A percentile compares a stretch with the other conserved stretches of the same genome.
Evolutionary conservation across 2,888 invertebrate species (phyloP).

Genomic region (Cheiracanthium punctorium): DNA sequence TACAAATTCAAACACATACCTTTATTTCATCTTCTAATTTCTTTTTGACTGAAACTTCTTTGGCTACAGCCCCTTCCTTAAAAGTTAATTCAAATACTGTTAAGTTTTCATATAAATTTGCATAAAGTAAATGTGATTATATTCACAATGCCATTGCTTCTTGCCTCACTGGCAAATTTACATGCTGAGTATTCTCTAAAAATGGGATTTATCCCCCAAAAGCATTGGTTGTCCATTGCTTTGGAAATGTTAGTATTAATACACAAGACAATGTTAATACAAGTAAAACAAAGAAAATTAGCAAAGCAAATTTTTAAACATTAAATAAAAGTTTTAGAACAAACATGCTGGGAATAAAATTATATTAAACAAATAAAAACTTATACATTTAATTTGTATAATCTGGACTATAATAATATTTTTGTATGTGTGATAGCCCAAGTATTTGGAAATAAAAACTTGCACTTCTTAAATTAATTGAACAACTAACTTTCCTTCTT

Average conservation of each 20-base stretch:
- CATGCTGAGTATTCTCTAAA: neutral
- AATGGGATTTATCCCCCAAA: neutral
- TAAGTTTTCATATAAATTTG: slow-evolving; percentile 38
- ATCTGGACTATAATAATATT: too few relatives aligned
- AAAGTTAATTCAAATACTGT: slow-evolving; percentile 60
- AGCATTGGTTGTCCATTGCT: neutral
- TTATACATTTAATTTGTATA: too few relatives aligned
- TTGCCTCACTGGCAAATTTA: slow-evolving; percentile 14
- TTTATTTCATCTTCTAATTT: slow-evolving; percentile 65
- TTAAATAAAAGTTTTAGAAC: too few relatives aligned
- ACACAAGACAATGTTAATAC: neutral
- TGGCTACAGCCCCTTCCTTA: slow-evolving; percentile 65
- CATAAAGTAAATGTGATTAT: slow-evolving; percentile 32
- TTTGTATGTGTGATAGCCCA: too few relatives aligned
- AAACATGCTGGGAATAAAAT: neutral
- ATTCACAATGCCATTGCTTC: slow-evolving; percentile 53
- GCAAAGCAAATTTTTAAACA: neutral
- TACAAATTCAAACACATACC: slow-evolving; percentile 60
- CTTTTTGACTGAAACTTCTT: slow-evolving; percentile 63
- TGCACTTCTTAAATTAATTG: too few relatives aligned
- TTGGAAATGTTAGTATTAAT: neutral
- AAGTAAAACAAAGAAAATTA: neutral
- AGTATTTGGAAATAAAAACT: too few relatives aligned
- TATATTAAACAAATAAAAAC: too few relatives aligned
- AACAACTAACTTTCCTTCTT: too few relatives aligned